Percentiles rank a stretch among this genome's conserved stretches.
Conservation (phyloP, 1,140 invertebrate genomes). For the Drosophila sucinea region DNA sequence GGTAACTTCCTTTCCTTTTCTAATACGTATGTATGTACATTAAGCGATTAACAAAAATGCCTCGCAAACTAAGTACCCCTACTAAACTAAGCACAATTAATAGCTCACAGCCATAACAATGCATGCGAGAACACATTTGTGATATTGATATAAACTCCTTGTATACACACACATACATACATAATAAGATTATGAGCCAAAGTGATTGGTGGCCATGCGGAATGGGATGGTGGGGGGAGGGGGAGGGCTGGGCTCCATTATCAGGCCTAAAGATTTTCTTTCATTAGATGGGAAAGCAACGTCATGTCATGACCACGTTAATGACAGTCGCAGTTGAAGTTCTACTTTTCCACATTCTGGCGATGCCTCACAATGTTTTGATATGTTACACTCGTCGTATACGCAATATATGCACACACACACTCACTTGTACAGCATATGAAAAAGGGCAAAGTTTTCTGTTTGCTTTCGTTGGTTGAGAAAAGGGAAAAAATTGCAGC, state of each 20-base stretch:
- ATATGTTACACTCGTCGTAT: slow-evolving; percentile 43
- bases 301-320: slow-evolving; percentile 31
- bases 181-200: slow-evolving; percentile 75
- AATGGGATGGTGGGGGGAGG: not conserved
- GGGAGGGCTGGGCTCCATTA: slow-evolving; percentile 37
- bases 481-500: not conserved
- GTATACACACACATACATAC: slow-evolving; percentile 29
- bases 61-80: slow-evolving; percentile 67
- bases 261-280: slow-evolving; percentile 40
- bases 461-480: not conserved
- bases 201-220: slow-evolving; percentile 44
- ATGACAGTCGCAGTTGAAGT: slow-evolving; percentile 34
- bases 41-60: slow-evolving; percentile 74
- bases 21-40: slow-evolving; percentile 40
- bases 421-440: not conserved
- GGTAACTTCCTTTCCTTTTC: not conserved
- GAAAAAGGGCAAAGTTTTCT: slow-evolving; percentile 9
- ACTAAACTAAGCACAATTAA: slow-evolving; percentile 77
- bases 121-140: slow-evolving; percentile 45
- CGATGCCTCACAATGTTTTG: slow-evolving; percentile 20
- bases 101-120: slow-evolving; percentile 65
- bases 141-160: slow-evolving; percentile 51
- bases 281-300: slow-evolving; percentile 57
- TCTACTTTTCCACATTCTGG: slow-evolving; percentile 17
- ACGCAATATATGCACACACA: slow-evolving; percentile 34